Percentiles rank a stretch among this genome's conserved stretches.
These are phyloP conservation scores for Cephus nigrinus DNA, from an alignment of 2,888 invertebrate genomes.

Conservation along the genomic window DNA sequence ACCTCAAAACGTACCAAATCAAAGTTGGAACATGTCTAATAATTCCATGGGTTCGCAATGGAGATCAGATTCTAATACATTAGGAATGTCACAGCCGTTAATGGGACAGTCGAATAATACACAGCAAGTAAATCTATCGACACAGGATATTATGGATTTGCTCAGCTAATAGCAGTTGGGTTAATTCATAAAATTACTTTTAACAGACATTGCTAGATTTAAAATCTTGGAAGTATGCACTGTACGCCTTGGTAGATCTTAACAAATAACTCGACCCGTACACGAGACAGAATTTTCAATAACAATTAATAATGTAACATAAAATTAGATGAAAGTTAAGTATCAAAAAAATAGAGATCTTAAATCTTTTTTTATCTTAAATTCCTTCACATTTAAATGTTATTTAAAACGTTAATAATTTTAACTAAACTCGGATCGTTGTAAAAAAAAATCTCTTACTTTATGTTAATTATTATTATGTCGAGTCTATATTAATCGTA, in stretches of 20 bases:
- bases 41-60: constrained; percentile 29
- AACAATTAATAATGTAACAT: neutral
- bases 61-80: constrained; percentile 29
- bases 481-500: neutral
- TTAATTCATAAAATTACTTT: neutral
- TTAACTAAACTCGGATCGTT: neutral
- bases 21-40: constrained; percentile 23
- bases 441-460: neutral
- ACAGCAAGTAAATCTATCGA: constrained; percentile 41
- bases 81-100: constrained; percentile 32
- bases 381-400: neutral
- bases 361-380: neutral
- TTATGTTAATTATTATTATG: neutral
- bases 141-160: constrained; percentile 57
- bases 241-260: neutral
- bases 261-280: neutral
- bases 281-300: neutral
- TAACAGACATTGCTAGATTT: neutral
- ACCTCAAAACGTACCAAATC: constrained; percentile 32
- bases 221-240: neutral
- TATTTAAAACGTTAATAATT: neutral
- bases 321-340: neutral
- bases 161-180: constrained; percentile 41
- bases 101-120: constrained; percentile 25
- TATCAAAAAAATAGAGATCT: neutral